phyloP scores from a whole-genome alignment of 2,113 vertebrate species.

The Narcine bancroftii region DNA sequence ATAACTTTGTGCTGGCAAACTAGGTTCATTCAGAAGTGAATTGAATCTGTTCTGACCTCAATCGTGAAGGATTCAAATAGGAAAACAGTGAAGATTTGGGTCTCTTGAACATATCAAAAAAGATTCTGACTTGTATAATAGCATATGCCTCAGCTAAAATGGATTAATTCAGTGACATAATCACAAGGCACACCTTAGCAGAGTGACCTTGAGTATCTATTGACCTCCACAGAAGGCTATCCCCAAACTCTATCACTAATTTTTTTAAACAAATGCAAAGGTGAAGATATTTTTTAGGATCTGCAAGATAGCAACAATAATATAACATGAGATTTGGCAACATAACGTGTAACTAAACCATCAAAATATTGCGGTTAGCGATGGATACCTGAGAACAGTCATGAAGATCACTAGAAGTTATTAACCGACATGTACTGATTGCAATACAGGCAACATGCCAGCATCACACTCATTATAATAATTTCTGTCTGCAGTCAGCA shows the following conservation, averaged over 20 bases:
- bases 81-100: background rate
- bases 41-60: background rate
- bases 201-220: background rate
- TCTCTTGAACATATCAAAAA: background rate
- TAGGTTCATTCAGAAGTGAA: background rate
- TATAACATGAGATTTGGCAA: background rate
- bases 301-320: background rate
- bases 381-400: too few relatives aligned
- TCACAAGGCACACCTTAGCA: background rate
- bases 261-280: background rate
- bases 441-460: too few relatives aligned
- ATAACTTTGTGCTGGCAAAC: background rate
- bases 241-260: background rate
- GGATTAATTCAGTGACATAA: background rate
- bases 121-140: too few relatives aligned
- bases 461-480: too few relatives aligned
- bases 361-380: background rate
- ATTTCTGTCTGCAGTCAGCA: too few relatives aligned
- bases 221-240: background rate
- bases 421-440: too few relatives aligned
- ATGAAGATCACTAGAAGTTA: too few relatives aligned
- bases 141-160: background rate
- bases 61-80: background rate
- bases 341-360: background rate
- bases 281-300: background rate